phyloP scores from a whole-genome alignment of 2,797 vertebrate genomes.

The Pangasius mekongensis region DNA sequence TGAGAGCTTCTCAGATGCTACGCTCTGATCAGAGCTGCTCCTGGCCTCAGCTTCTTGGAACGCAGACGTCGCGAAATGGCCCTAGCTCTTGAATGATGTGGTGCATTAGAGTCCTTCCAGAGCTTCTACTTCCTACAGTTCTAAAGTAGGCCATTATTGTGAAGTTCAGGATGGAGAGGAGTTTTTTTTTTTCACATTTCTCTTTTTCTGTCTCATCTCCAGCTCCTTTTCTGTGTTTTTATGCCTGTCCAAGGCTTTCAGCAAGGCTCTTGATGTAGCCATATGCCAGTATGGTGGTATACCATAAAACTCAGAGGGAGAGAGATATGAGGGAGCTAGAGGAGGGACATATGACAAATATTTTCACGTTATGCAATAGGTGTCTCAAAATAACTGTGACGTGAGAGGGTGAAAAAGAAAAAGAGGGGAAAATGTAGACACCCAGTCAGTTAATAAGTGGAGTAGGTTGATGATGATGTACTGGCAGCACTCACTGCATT shows the following conservation, averaged over 20 bases:
- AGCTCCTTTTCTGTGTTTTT: not conserved
- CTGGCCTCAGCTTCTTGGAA: not conserved
- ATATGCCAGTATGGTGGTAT: not conserved
- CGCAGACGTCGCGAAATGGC: not conserved
- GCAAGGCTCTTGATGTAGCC: not conserved
- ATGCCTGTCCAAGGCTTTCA: not conserved
- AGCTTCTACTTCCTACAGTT: not conserved
- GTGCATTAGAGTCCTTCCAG: conserved; percentile 3
- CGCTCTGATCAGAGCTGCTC: not conserved
- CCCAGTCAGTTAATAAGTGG: not conserved
- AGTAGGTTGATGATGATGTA: not conserved
- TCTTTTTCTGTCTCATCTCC: not conserved
- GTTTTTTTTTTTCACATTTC: not conserved
- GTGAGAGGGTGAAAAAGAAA: not conserved
- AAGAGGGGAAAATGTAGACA: not conserved
- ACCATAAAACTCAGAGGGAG: not conserved
- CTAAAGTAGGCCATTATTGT: conserved; percentile 6
- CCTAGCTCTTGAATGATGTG: not conserved
- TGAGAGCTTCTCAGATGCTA: conserved; percentile 1
- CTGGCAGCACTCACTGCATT: not conserved
- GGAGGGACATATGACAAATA: not conserved
- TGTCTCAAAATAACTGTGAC: not conserved
- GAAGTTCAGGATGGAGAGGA: not conserved
- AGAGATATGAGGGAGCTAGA: not conserved
- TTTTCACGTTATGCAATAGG: not conserved